Base-by-base conservation (phyloP, 2,113 vertebrate species). In the Pavo muticus region DNA sequence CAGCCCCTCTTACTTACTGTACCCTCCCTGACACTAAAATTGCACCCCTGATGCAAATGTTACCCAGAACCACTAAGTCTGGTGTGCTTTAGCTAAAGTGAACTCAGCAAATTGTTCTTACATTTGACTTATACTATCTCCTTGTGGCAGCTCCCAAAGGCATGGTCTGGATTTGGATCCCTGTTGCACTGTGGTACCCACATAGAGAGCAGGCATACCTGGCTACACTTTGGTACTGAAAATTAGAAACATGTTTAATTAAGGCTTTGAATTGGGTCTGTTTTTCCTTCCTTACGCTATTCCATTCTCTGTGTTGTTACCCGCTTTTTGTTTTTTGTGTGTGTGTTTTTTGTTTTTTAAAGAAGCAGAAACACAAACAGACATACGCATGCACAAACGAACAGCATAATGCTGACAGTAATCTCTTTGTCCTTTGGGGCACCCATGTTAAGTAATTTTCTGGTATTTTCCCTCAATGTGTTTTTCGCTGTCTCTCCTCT, bases 371-470 rank as follows among this genome's bases (percentile, higher is more conserved):
- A 32, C 19, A 29, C 13, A 35, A 9, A 29, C 21, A 52, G 29
- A 40, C 14, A 21, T 30, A 32, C 0, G 0, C 0, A 1, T 24
- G 21, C 40, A 35, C 45, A 80, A 27, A 24, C 67, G n/a, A 84
- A 23, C 45, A 52, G 69, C 1, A 1, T 68, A 81, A 32, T 7
- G 35, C n/a, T 69, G 44, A 24, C 52, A 72, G 20, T 57, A 78
- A 88, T 52, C 14, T 84, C 77, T 82, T 95, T 86, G 75, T 84
- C 52, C 60, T 61, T 76, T 47, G 32, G 87, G n/a, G 75, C 5
- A 75, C 12, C 40, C 10, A 21, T 17, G 40, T 56, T n/a, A 69
- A 83, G 61, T 10, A 30, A 32, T 78, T 84, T 75, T 69, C 37
- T 87, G 61, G 0, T 78, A 19, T 84, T 94, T 84, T 95, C 44